Percentiles rank a stretch among this genome's conserved stretches.
These are phyloP conservation scores for Odontothrips loti DNA, from an alignment of 2,888 invertebrate species.

Conservation along the genomic window DNA sequence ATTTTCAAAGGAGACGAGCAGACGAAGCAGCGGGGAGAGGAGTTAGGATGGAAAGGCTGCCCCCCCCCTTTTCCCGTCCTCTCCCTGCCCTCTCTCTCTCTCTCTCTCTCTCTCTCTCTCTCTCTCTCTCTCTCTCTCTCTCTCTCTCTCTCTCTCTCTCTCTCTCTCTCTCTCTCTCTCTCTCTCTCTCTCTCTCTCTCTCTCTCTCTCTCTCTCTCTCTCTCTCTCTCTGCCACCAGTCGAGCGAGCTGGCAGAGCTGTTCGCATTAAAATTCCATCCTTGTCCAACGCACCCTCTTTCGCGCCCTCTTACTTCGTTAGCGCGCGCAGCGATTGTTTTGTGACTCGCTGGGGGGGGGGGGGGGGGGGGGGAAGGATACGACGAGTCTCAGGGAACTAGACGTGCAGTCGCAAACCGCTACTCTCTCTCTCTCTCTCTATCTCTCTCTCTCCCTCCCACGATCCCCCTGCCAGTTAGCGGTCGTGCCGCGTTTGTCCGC, in stretches of 20 bases:
- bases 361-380: neutral
- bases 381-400: neutral
- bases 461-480: neutral
- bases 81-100: too few species aligned
- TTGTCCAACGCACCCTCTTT: conserved; percentile 7
- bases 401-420: neutral
- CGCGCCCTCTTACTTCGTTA: conserved; percentile 22
- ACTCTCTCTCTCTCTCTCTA: neutral
- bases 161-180: neutral
- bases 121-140: neutral
- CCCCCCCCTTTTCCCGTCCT: too few species aligned
- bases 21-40: too few species aligned
- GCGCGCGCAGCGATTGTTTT: conserved; percentile 12
- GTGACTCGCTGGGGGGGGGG: neutral
- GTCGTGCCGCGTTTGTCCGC: neutral
- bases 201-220: neutral
- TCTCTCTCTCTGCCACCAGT: neutral
- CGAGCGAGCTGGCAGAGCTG: neutral
- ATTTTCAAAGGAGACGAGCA: too few species aligned
- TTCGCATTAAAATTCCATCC: conserved; percentile 11
- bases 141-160: neutral
- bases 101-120: neutral
- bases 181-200: neutral
- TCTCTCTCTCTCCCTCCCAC: neutral
- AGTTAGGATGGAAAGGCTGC: too few species aligned